These are phyloP conservation scores for Cranoglanis bouderius DNA, from an alignment of 2,113 vertebrate species.

Conservation along the genomic window DNA sequence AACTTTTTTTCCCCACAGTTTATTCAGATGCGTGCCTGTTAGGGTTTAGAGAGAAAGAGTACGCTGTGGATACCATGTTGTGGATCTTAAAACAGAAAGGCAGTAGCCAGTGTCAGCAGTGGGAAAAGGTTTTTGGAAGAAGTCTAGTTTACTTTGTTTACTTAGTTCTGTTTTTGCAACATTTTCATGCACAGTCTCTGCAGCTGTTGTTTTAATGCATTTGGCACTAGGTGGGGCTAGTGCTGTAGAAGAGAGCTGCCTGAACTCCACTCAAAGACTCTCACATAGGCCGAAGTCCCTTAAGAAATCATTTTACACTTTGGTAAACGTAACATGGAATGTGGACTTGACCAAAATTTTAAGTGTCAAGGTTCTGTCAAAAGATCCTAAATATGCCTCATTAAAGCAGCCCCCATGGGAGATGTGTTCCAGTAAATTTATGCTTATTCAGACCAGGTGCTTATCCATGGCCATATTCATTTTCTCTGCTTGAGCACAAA, in stretches of 20 bases:
- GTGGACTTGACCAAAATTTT: slow-evolving; percentile 68
- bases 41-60: not conserved
- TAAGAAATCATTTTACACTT: slow-evolving; percentile 66
- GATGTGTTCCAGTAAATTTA: slow-evolving; percentile 43
- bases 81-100: slow-evolving; percentile 13
- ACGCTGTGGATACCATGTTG: not conserved
- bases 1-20: not conserved
- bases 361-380: slow-evolving; percentile 69
- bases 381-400: slow-evolving; percentile 69
- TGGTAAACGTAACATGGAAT: slow-evolving; percentile 66
- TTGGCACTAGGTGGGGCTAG: slow-evolving; percentile 41
- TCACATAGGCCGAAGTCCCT: slow-evolving; percentile 52
- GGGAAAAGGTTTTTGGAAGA: slow-evolving; percentile 1
- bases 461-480: slow-evolving; percentile 49
- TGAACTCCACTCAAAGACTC: slow-evolving; percentile 32
- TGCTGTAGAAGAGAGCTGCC: slow-evolving; percentile 6
- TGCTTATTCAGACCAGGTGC: slow-evolving; percentile 68
- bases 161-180: slow-evolving; percentile 23
- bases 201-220: slow-evolving; percentile 25
- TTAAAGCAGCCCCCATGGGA: slow-evolving; percentile 63
- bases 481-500: slow-evolving; percentile 47
- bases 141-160: slow-evolving; percentile 1
- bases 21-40: not conserved
- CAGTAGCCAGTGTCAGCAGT: slow-evolving; percentile 25
- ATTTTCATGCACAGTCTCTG: slow-evolving; percentile 22